Evolutionary conservation across 2,888 invertebrate genomes (phyloP).

Genomic region (Scaptodrosophila latifasciaeformis): DNA sequence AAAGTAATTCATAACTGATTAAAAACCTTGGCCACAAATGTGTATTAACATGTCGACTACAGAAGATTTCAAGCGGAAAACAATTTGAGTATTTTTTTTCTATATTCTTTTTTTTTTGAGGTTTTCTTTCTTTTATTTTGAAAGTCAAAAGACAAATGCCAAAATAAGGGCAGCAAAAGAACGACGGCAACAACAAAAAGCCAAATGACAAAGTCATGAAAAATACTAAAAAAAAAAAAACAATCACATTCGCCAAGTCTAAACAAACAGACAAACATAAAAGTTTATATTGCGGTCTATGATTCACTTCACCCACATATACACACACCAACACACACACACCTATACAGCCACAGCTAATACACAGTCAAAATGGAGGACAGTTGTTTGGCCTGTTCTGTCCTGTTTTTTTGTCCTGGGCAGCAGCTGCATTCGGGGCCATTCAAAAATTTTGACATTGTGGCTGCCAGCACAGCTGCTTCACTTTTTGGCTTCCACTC

Average conservation of each 20-base stretch:
- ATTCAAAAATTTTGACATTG: conserved; percentile 65
- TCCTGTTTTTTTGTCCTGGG: conserved; percentile 12
- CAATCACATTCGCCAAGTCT: conserved; percentile 22
- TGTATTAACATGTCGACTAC: conserved; percentile 59
- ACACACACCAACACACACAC: too few relatives aligned
- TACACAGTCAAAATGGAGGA: conserved; percentile 13
- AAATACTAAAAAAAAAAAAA: conserved; percentile 42
- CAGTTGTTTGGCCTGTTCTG: neutral
- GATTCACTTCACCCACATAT: conserved; percentile 44
- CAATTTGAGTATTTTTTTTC: conserved; percentile 21
- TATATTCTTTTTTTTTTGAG: too few relatives aligned
- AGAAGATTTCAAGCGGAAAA: conserved; percentile 29
- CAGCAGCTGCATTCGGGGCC: conserved; percentile 53
- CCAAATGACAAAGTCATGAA: conserved; percentile 37
- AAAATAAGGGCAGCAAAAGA: conserved; percentile 19
- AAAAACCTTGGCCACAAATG: conserved; percentile 56
- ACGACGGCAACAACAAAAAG: conserved; percentile 22
- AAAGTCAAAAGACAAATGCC: conserved; percentile 5
- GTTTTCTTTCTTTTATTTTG: too few relatives aligned
- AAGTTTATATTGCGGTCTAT: conserved; percentile 67
- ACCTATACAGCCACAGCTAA: conserved; percentile 17
- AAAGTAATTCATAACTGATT: conserved; percentile 57
- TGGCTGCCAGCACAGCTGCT: conserved; percentile 35
- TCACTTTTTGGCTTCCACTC: too few relatives aligned
- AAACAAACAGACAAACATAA: conserved; percentile 53